Conservation (phyloP, 2,113 vertebrate genomes). For the Enhydra lutris region DNA sequence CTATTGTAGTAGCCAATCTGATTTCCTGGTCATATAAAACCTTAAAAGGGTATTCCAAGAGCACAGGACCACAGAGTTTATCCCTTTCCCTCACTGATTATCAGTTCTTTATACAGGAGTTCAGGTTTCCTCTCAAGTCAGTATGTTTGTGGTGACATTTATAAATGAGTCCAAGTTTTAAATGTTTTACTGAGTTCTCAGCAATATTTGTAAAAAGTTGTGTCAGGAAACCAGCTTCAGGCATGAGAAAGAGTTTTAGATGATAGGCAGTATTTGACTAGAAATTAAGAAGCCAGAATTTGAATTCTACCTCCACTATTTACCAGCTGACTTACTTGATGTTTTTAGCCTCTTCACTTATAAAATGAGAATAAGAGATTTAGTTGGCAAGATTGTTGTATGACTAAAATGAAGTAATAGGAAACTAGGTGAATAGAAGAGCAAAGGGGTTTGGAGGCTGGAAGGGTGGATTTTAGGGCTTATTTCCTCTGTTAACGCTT, state of each 20-base stretch:
- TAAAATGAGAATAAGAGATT: neutral
- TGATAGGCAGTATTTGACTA: neutral
- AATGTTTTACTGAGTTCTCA: constrained; percentile 30
- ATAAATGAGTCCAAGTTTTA: constrained; percentile 16
- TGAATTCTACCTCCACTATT: neutral
- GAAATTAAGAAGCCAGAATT: constrained; percentile 24
- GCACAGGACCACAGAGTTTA: neutral
- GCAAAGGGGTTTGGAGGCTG: neutral
- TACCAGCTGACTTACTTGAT: neutral
- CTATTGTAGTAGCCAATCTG: constrained; percentile 31
- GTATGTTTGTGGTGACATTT: constrained; percentile 45
- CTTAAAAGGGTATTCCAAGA: constrained; percentile 48
- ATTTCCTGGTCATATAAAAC: constrained; percentile 53
- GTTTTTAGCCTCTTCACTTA: neutral
- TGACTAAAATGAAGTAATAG: neutral
- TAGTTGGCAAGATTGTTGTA: neutral
- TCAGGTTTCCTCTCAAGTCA: constrained; percentile 40
- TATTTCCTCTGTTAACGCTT: neutral
- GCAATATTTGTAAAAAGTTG: neutral
- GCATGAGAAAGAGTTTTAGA: neutral
- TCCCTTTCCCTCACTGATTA: neutral
- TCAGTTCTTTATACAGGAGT: neutral
- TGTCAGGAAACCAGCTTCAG: constrained; percentile 11
- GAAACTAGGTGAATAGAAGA: neutral
- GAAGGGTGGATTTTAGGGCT: neutral